Evolutionary conservation across 1,140 invertebrate species (phyloP).

Genomic region (Scaptodrosophila lebanonensis): DNA sequence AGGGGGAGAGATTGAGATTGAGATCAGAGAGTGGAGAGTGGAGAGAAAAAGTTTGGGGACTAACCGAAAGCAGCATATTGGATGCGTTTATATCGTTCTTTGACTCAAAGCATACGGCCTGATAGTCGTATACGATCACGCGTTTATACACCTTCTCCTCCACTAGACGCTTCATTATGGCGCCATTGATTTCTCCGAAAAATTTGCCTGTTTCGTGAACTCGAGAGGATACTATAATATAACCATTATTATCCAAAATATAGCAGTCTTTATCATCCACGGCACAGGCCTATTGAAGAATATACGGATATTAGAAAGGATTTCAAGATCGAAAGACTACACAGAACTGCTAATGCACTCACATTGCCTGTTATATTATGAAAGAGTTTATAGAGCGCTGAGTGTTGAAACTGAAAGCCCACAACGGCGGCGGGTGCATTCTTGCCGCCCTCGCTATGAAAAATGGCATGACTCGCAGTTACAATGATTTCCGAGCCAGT

Average conservation of each 20-base stretch:
- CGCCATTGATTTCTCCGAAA: conserved; percentile 89
- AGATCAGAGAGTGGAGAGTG: not conserved
- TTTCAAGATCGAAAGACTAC: no score
- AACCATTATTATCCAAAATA: conserved; percentile 93
- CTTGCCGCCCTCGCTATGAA: conserved; percentile 82
- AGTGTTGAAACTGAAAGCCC: conserved; percentile 92
- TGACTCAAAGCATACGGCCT: conserved; percentile 89
- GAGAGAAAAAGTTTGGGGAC: conserved; percentile 7
- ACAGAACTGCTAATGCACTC: no score
- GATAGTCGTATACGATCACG: conserved; percentile 91
- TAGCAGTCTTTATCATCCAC: conserved; percentile 88
- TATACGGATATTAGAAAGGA: no score
- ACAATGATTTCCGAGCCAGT: conserved; percentile 84
- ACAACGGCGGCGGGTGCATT: conserved; percentile 92
- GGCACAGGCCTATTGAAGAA: conserved; percentile 81
- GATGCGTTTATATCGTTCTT: conserved; percentile 81
- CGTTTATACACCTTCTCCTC: conserved; percentile 87
- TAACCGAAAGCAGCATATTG: conserved; percentile 81
- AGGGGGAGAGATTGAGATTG: not conserved
- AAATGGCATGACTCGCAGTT: conserved; percentile 92
- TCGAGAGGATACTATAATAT: conserved; percentile 88
- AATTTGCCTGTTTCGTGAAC: conserved; percentile 87
- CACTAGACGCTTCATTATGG: conserved; percentile 88
- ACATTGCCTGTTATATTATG: conserved; percentile 86
- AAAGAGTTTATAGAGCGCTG: conserved; percentile 85